Evolutionary conservation across 1,140 invertebrate genomes (phyloP).

Genomic region (Diachasmimorpha longicaudata): DNA sequence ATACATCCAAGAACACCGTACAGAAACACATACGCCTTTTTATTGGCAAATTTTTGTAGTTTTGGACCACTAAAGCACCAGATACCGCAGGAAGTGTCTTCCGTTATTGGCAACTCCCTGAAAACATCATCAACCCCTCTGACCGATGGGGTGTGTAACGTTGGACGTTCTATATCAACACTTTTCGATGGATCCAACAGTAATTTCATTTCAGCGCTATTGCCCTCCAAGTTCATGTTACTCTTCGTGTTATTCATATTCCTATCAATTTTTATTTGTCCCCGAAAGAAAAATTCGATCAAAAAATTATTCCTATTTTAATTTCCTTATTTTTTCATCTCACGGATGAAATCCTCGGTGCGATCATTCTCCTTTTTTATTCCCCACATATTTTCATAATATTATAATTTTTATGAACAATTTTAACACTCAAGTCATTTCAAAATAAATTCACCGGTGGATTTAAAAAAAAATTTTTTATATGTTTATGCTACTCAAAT

Average conservation of each 20-base stretch:
- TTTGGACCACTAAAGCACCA: conserved; percentile 66
- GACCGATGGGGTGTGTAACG: conserved; percentile 39
- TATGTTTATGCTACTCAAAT: neutral
- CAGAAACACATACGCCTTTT: conserved; percentile 75
- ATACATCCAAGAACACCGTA: conserved; percentile 77
- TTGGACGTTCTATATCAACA: conserved; percentile 40
- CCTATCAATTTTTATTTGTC: neutral
- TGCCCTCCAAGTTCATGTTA: neutral
- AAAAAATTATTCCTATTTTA: neutral
- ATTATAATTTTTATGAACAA: too few relatives aligned
- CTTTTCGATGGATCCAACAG: conserved; percentile 34
- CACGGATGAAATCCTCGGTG: neutral
- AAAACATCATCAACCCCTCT: conserved; percentile 63
- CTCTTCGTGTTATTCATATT: neutral
- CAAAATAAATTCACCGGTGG: too few relatives aligned
- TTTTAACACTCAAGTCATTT: too few relatives aligned
- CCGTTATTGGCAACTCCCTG: conserved; percentile 62
- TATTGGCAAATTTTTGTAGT: conserved; percentile 75
- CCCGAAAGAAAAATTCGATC: neutral
- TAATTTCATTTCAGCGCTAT: conserved; percentile 15
- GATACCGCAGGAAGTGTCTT: conserved; percentile 71
- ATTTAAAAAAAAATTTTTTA: too few relatives aligned
- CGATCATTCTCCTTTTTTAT: neutral
- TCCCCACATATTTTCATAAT: neutral
- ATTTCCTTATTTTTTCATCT: neutral